Evolutionary conservation across 2,797 vertebrate species (phyloP).

Genomic region (Tachyglossus aculeatus): DNA sequence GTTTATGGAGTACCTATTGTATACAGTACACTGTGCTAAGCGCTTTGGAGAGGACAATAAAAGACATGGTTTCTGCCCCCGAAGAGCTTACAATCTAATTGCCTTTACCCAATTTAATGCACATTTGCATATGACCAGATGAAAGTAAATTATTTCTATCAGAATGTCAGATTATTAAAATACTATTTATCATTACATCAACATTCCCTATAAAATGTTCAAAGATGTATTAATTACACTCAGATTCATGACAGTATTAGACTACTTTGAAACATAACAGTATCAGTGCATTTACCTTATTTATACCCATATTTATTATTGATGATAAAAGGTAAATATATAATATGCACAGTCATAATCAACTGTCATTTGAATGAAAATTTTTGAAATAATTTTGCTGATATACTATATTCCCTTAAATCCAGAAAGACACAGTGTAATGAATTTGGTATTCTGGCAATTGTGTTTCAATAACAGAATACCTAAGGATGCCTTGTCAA

Average conservation of each 20-base stretch:
- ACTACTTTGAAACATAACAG: neutral
- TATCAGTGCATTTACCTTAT: neutral
- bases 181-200: neutral
- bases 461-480: constrained; percentile 9
- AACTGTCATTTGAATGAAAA: constrained; percentile 13
- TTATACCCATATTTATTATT: neutral
- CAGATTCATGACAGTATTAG: neutral
- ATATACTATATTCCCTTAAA: neutral
- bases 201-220: neutral
- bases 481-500: neutral
- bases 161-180: neutral
- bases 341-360: neutral
- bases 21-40: too few relatives aligned
- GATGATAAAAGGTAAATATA: neutral
- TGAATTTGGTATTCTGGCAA: constrained; percentile 1
- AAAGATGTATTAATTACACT: neutral
- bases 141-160: neutral
- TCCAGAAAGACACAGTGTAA: neutral
- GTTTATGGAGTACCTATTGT: too few relatives aligned
- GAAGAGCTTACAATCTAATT: neutral
- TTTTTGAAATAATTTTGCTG: neutral
- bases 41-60: neutral
- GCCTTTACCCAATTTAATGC: neutral
- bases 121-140: too few relatives aligned
- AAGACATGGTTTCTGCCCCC: neutral